A percentile compares a stretch with the other conserved stretches of the same genome.
Conservation (phyloP, 2,888 invertebrate species). For the Amaurobius ferox region DNA sequence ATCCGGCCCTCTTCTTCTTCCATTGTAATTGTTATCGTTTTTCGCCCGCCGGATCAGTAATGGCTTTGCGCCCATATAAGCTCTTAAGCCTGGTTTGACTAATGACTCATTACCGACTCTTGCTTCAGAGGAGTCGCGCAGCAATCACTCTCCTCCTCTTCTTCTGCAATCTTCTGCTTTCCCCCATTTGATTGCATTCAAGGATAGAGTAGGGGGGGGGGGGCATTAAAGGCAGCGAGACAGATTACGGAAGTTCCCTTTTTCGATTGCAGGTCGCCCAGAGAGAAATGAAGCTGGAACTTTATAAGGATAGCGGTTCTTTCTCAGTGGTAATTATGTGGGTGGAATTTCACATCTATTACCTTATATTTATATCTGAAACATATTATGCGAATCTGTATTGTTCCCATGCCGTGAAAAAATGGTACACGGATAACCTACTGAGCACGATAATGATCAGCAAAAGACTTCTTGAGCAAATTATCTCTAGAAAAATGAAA, state of each 20-base stretch:
- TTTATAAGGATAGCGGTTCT: conserved; percentile 15
- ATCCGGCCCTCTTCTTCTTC: not conserved
- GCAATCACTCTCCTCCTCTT: conserved; percentile 62
- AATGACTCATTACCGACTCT: conserved; percentile 68
- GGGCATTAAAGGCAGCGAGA: conserved; percentile 50
- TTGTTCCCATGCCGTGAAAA: not conserved
- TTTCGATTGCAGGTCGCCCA: conserved; percentile 57
- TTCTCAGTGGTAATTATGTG: conserved; percentile 23
- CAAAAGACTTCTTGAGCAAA: too few species aligned
- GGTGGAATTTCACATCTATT: not conserved
- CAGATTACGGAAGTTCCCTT: conserved; percentile 57
- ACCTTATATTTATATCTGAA: not conserved
- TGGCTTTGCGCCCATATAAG: conserved; percentile 66
- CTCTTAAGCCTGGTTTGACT: conserved; percentile 71
- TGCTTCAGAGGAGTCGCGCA: conserved; percentile 52
- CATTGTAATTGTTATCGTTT: conserved; percentile 70
- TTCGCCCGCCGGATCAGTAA: conserved; percentile 66
- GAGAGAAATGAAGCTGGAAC: conserved; percentile 30
- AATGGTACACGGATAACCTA: too few species aligned
- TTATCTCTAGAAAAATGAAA: too few species aligned
- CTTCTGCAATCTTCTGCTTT: not conserved
- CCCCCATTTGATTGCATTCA: conserved; percentile 30
- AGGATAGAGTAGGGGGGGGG: conserved; percentile 30
- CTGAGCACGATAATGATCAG: too few species aligned
- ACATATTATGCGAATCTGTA: not conserved